phyloP scores from a whole-genome alignment of 2,888 invertebrate species.

The Microctonus hyperodae region DNA sequence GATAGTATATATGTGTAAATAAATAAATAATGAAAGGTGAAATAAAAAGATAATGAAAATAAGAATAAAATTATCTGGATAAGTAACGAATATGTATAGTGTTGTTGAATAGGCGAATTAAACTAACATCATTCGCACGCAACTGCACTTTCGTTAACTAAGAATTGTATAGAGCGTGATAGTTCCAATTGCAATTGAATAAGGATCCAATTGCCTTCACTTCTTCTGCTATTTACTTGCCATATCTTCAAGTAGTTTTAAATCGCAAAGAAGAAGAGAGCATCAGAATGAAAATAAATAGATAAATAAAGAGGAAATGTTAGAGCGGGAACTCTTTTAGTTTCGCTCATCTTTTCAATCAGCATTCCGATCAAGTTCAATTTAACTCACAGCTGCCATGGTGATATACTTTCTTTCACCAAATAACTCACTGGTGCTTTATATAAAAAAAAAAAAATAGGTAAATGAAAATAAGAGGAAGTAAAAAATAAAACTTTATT shows the following conservation, averaged over 20 bases:
- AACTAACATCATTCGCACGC: constrained; percentile 31
- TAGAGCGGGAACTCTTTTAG: background rate
- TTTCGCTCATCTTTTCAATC: constrained; percentile 5
- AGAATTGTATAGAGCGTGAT: constrained; percentile 20
- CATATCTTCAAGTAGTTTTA: constrained; percentile 10
- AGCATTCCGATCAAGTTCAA: background rate
- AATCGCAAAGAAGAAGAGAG: background rate
- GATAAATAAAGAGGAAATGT: background rate
- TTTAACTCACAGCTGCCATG: background rate
- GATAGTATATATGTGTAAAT: no score
- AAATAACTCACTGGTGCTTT: background rate
- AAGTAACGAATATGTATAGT: constrained; percentile 38
- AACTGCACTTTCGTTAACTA: constrained; percentile 19
- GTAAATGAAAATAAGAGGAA: background rate
- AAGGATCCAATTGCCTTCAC: constrained; percentile 39
- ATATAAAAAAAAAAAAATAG: no score
- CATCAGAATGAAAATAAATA: background rate
- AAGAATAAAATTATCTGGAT: constrained; percentile 18
- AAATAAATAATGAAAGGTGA: no score
- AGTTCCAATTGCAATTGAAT: constrained; percentile 37
- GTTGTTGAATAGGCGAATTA: constrained; percentile 39
- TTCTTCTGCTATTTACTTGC: constrained; percentile 28
- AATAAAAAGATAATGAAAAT: no score
- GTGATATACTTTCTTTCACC: background rate
- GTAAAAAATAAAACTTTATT: background rate